A percentile compares a stretch with the other conserved stretches of the same genome.
Conservation (phyloP, 2,797 vertebrate genomes). For the Scyliorhinus canicula region DNA sequence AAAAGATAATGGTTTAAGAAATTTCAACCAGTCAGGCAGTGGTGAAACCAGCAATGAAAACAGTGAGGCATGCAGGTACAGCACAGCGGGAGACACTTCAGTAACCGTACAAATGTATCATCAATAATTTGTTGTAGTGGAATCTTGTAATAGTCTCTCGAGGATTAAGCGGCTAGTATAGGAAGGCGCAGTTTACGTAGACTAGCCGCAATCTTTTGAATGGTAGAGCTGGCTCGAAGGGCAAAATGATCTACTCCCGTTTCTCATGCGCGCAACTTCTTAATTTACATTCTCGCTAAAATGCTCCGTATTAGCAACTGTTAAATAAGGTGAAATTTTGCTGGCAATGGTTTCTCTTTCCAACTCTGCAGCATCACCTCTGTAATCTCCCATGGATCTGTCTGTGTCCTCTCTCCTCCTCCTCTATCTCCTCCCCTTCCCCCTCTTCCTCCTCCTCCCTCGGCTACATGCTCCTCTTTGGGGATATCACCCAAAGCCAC, state of each 20-base stretch:
- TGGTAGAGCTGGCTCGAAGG: background rate
- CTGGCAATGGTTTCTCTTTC: background rate
- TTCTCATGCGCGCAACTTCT: background rate
- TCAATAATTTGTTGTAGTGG: background rate
- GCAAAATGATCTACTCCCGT: background rate
- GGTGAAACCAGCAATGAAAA: slow-evolving; percentile 78
- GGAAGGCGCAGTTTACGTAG: background rate
- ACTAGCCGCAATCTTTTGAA: background rate
- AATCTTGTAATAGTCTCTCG: background rate
- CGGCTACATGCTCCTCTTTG: background rate
- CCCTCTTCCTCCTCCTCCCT: background rate
- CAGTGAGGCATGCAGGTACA: slow-evolving; percentile 85
- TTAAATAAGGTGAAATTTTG: background rate
- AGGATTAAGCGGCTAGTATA: background rate
- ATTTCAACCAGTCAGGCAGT: slow-evolving; percentile 71
- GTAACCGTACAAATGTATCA: background rate
- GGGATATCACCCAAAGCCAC: background rate
- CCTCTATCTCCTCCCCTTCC: background rate
- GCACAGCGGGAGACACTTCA: background rate
- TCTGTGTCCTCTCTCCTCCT: background rate
- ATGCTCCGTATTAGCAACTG: background rate
- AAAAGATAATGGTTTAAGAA: slow-evolving; percentile 80
- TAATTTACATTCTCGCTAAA: background rate
- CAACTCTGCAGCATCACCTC: background rate
- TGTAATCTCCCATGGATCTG: background rate